Evolutionary conservation across 2,797 vertebrate species (phyloP).

Genomic region (Cryptoprocta ferox): DNA sequence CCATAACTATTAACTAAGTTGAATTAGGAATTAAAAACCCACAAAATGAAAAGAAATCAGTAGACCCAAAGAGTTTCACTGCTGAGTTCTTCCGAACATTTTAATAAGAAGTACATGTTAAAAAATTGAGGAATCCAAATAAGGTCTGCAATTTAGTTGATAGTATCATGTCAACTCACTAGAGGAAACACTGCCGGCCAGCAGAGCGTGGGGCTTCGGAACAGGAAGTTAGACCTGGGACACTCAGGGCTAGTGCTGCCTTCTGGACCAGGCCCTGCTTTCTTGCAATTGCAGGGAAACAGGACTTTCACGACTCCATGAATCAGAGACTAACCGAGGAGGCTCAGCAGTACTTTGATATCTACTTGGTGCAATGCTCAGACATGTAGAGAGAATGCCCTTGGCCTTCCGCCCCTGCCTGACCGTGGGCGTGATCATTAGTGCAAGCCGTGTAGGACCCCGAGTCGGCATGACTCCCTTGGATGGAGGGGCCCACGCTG

Average conservation of each 20-base stretch:
- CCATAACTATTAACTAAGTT: neutral
- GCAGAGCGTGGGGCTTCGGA: neutral
- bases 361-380: neutral
- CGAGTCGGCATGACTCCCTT: neutral
- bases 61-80: neutral
- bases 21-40: neutral
- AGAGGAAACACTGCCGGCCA: no score
- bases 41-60: neutral
- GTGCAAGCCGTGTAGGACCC: neutral
- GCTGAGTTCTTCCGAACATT: neutral
- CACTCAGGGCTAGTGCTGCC: neutral
- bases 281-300: neutral
- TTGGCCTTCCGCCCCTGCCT: neutral
- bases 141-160: neutral
- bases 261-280: neutral
- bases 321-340: neutral
- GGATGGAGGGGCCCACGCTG: neutral
- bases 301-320: neutral
- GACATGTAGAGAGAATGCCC: no score
- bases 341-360: neutral
- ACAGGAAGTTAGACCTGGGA: neutral
- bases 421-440: neutral
- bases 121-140: neutral
- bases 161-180: no score
- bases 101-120: neutral